Base-by-base conservation (phyloP, 2,113 vertebrate species). In the Cettia cetti region DNA sequence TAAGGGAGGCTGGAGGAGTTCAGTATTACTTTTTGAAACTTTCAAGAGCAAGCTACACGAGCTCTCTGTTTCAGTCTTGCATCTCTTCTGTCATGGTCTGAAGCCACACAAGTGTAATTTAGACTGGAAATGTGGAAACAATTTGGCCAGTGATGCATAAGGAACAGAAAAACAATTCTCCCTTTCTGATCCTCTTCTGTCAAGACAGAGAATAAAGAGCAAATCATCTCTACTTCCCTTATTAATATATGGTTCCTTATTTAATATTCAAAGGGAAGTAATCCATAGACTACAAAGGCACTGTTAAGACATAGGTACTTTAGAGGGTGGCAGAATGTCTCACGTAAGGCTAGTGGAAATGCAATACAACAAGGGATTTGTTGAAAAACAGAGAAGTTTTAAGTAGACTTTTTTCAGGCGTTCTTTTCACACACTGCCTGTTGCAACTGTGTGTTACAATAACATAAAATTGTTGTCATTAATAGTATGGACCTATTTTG, bases 121-220 rank as follows among this genome's bases (percentile, higher is more conserved):
- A 87, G 82, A 94, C 24, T 96, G 63, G 84, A 96, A 91, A 86
- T 16, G 89, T 89, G 77, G 91, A 94, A 95, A 92, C 57, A 83
- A 89, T 88, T 90, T 85, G 71, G 47, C 12, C 69, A 87, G 65
- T 72, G 64, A 83, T 92, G 86, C 83, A 82, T 86, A 82, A 84
- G 26, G 61, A 96, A 86, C 5, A 95, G 76, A 94, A 97, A 97
- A 71, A 15, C 61, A 82, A 35, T 68, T 87, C 80, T 83, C 6
- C 60, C 39, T 30, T 15, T 88, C 68, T 81, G 54, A 91, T 96
- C 35, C n/a, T 85, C 68, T 64, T 89, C 60, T 86, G 52, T 66
- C 5, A 6, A 90, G 68, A 56, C 15, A 81, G 24, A 82, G 27
- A 86, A 24, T 61, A 92, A 86, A 94, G 35, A 88, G 52, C 23